phyloP scores from a whole-genome alignment of 2,888 invertebrate genomes.

The Chrysolina oricalcia region DNA sequence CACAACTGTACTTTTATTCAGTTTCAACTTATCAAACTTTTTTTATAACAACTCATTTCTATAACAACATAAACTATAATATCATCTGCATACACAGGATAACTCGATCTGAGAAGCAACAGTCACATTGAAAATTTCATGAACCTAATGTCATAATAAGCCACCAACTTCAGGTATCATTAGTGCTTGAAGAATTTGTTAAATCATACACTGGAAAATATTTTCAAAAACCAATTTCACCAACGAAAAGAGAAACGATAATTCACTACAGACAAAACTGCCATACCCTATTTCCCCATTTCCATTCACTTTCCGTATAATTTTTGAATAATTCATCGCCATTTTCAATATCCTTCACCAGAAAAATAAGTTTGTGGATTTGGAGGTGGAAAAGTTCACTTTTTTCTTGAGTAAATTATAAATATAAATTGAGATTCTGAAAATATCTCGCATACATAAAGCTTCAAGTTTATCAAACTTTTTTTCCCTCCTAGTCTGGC shows the following conservation, averaged over 20 bases:
- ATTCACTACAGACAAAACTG: background rate
- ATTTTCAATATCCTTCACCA: slow-evolving; percentile 4
- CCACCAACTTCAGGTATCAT: too few species aligned
- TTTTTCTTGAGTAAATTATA: slow-evolving; percentile 22
- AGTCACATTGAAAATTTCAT: too few species aligned
- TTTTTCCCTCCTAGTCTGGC: slow-evolving; percentile 18
- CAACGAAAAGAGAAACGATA: background rate
- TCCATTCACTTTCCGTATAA: slow-evolving; percentile 12
- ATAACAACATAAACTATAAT: too few species aligned
- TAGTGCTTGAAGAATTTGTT: too few species aligned
- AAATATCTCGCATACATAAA: slow-evolving; percentile 24
- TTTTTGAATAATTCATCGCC: slow-evolving; percentile 12
- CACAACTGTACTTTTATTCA: too few species aligned
- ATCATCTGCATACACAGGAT: too few species aligned
- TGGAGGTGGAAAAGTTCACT: background rate
- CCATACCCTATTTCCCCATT: background rate
- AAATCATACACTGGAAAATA: too few species aligned
- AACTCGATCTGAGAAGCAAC: too few species aligned
- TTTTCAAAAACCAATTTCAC: too few species aligned
- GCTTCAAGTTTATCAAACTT: background rate
- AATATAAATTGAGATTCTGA: slow-evolving; percentile 22
- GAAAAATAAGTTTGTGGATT: slow-evolving; percentile 8
- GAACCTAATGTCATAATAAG: too few species aligned
- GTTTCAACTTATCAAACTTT: too few species aligned
- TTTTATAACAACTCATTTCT: too few species aligned